Evolutionary conservation across 1,140 invertebrate genomes (phyloP), one percentile per base, ranked within the genome.

Genomic region (Rhopalosiphum maidis): DNA sequence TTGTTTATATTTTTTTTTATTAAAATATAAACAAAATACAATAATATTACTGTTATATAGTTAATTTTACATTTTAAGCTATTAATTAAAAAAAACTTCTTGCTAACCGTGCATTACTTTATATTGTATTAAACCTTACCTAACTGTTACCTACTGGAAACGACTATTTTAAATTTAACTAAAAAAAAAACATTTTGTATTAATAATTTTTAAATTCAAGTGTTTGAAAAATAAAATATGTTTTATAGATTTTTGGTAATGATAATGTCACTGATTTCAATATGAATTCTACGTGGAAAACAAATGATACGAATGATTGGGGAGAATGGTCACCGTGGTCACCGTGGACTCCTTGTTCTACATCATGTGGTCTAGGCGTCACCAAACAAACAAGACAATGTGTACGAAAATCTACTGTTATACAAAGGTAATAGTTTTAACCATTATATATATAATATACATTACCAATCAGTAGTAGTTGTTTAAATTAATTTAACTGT

Each of bases 351-450:
- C 94, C 95, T 0, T 96, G 96, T 94, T 96, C 96, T 0, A 95
- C 96, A 94, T 95, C 95, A 37, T 96, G 96, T 94, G 96, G 96
- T 35, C 96, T 96, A 46, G 96, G 96, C 68, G 95, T 96, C 35
- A 95, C 96, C 0, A 95, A 96, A 89, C 96, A 96, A 94, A 95
- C 95, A 77, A 94, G 96, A 68, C 95, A 96, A 90, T 96, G 96
- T 94, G 22, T 93, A 55, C 23, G 35, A 30, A 93, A 86, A 54
- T n/a, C 91, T 21, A n/a, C 23, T 37, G 85, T 86, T 11, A 51
- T 55, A 15, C 30, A 93, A 93, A 93, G 51, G 91, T 93, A 90
- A 37, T 54, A 35, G 22, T 37, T 35, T 2, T n/a, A 55, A 35
- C 55, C 37, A 35, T 22, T 54, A 4, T 8, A 89, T 8, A 89